Evolutionary conservation across 2,888 invertebrate genomes (phyloP).

Genomic region (Silvanus unidentatus): DNA sequence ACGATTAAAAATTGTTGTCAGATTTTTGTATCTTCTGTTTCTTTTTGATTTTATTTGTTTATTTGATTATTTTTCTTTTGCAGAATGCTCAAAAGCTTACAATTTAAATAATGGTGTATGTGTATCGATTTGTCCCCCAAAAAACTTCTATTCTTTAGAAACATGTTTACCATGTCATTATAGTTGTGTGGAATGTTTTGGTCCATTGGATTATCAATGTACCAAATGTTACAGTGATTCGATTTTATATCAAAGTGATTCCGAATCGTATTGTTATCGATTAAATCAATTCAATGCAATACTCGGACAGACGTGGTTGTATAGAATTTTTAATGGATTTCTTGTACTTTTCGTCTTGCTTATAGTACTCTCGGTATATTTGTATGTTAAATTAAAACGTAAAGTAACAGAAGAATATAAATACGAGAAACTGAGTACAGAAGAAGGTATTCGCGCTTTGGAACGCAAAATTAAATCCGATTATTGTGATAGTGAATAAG

Average conservation of each 20-base stretch:
- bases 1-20: slow-evolving; percentile 39
- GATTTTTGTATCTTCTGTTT: slow-evolving; percentile 26
- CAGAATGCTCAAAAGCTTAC: slow-evolving; percentile 62
- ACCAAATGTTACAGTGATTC: slow-evolving; percentile 63
- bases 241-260: slow-evolving; percentile 46
- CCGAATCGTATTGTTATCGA: slow-evolving; percentile 42
- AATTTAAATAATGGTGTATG: slow-evolving; percentile 58
- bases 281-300: slow-evolving; percentile 21
- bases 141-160: slow-evolving; percentile 34
- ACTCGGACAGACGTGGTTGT: slow-evolving; percentile 35
- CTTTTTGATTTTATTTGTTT: slow-evolving; percentile 12
- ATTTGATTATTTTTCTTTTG: slow-evolving; percentile 34
- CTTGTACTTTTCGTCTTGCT: not conserved
- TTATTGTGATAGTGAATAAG: slow-evolving; percentile 27
- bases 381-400: slow-evolving; percentile 11
- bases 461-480: slow-evolving; percentile 35
- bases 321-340: slow-evolving; percentile 23
- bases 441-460: slow-evolving; percentile 32
- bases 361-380: not conserved
- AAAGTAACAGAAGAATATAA: slow-evolving; percentile 9
- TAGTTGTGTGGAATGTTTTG: slow-evolving; percentile 64
- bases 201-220: slow-evolving; percentile 66
- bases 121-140: slow-evolving; percentile 50
- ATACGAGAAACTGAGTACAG: slow-evolving; percentile 25
- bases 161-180: slow-evolving; percentile 66